phyloP scores from a whole-genome alignment of 2,888 invertebrate species.

The Melanchra persicariae region DNA sequence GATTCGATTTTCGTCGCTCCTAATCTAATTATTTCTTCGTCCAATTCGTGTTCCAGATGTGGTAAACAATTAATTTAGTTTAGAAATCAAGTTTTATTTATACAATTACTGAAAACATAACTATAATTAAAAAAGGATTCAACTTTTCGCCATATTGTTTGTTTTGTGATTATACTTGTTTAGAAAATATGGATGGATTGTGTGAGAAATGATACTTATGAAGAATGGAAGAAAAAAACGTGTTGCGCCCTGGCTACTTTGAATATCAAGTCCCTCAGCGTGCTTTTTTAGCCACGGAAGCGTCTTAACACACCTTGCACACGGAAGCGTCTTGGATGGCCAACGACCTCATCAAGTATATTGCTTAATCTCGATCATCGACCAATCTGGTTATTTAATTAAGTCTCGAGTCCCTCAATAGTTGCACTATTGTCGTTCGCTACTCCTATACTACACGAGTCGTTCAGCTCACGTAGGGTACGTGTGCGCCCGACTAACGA shows the following conservation, averaged over 20 bases:
- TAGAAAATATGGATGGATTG: too few species aligned
- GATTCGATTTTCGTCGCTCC: constrained; percentile 39
- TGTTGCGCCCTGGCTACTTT: too few species aligned
- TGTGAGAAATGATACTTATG: too few species aligned
- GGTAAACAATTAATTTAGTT: constrained; percentile 4
- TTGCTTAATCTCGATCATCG: neutral
- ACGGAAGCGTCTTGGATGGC: too few species aligned
- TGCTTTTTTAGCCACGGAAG: too few species aligned
- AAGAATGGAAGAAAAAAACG: too few species aligned
- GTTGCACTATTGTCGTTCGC: constrained; percentile 22
- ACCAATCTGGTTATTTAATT: neutral
- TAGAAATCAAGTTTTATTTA: neutral
- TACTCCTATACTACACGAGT: neutral
- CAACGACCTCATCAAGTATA: neutral
- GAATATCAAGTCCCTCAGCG: too few species aligned
- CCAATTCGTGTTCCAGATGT: constrained; percentile 5
- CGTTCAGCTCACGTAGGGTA: constrained; percentile 38
- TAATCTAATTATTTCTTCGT: constrained; percentile 22
- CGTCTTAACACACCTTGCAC: too few species aligned
- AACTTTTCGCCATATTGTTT: neutral
- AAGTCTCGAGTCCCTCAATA: neutral
- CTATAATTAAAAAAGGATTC: neutral
- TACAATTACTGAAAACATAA: neutral
- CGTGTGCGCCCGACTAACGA: constrained; percentile 30
- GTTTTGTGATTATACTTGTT: neutral